Conservation (phyloP, 2,797 vertebrate genomes). For the Lagocephalus sceleratus region DNA sequence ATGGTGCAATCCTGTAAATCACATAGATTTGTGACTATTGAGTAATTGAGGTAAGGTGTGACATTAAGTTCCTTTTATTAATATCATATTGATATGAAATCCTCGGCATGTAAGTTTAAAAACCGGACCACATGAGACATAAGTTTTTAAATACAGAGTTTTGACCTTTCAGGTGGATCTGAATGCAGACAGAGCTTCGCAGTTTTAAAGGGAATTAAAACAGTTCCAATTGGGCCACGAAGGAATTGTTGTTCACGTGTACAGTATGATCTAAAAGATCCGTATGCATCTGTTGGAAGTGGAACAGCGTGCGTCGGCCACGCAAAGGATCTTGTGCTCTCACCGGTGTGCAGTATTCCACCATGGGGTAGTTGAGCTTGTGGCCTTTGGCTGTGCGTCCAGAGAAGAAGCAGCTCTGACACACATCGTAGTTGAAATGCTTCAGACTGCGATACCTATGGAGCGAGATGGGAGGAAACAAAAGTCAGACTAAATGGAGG, state of each 20-base stretch:
- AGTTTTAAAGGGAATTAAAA: too few species aligned
- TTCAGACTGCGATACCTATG: conserved; percentile 94
- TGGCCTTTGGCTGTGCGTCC: conserved; percentile 96
- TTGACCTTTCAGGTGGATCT: too few species aligned
- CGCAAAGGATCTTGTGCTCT: conserved; percentile 57
- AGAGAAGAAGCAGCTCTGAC: conserved; percentile 98
- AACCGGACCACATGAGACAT: too few species aligned
- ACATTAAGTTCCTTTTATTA: background rate
- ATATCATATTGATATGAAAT: conserved; percentile 18
- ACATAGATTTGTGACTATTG: conserved; percentile 10
- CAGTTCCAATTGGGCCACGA: too few species aligned
- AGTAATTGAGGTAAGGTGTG: conserved; percentile 35
- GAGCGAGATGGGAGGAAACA: conserved; percentile 23
- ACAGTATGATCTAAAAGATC: too few species aligned
- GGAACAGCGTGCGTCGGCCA: too few species aligned
- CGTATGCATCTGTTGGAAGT: too few species aligned
- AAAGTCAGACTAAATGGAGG: conserved; percentile 15
- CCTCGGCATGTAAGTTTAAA: conserved; percentile 42
- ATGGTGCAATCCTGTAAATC: conserved; percentile 40
- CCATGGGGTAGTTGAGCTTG: conserved; percentile 97
- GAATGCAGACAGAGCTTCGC: too few species aligned
- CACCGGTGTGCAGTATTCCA: conserved; percentile 97
- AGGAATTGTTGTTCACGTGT: too few species aligned
- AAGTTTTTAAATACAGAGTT: too few species aligned
- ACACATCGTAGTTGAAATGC: conserved; percentile 98